phyloP scores from a whole-genome alignment of 2,797 vertebrate genomes.

The Enoplosus armatus region DNA sequence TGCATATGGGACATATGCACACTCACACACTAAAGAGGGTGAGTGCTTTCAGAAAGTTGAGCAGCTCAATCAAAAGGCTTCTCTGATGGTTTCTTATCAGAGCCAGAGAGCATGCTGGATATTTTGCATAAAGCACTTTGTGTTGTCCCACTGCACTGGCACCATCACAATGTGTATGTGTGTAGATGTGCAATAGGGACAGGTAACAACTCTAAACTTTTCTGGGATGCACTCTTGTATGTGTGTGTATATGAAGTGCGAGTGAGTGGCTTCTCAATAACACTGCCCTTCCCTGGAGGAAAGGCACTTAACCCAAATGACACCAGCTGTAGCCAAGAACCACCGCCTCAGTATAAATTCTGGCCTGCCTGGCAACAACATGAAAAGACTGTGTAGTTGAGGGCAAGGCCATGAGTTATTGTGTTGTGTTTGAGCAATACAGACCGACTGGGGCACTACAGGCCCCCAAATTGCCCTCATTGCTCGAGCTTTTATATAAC shows the following conservation, averaged over 20 bases:
- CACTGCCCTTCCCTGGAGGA: constrained; percentile 55
- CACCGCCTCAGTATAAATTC: constrained; percentile 56
- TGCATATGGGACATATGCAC: constrained; percentile 6
- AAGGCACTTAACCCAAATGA: constrained; percentile 79
- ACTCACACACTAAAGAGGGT: constrained; percentile 17
- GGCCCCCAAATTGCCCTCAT: constrained; percentile 55
- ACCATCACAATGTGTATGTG: constrained; percentile 32
- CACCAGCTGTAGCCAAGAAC: constrained; percentile 61
- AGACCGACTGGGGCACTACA: constrained; percentile 40
- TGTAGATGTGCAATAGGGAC: constrained; percentile 19
- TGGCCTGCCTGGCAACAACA: constrained; percentile 55
- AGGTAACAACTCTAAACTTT: constrained; percentile 21
- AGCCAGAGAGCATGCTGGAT: constrained; percentile 72
- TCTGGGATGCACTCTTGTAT: constrained; percentile 6
- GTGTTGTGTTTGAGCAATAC: constrained; percentile 49
- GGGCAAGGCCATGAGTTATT: constrained; percentile 46
- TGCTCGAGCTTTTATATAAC: constrained; percentile 63
- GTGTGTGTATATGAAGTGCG: constrained; percentile 12
- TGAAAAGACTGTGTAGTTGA: constrained; percentile 49
- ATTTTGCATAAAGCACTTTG: constrained; percentile 53
- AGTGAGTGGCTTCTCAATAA: constrained; percentile 54
- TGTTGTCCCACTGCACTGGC: constrained; percentile 49
- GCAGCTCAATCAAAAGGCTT: constrained; percentile 53
- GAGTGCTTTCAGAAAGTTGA: constrained; percentile 23
- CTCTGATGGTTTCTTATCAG: constrained; percentile 45